Percentiles rank a stretch among this genome's conserved stretches.
Conservation (phyloP, 1,140 invertebrate genomes). For the Lepidurus apus region DNA sequence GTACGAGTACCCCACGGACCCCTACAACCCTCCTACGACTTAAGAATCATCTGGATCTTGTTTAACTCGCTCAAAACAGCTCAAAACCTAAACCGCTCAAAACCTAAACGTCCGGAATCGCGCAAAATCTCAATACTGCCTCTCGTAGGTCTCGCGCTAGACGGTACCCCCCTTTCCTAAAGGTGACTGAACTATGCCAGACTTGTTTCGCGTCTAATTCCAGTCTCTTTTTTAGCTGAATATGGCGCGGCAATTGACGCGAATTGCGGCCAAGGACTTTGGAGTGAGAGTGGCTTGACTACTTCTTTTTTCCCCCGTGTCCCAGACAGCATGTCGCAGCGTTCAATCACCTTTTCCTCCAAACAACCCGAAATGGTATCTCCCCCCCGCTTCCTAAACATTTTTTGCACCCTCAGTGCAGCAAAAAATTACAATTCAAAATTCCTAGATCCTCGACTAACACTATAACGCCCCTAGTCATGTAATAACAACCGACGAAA, state of each 20-base stretch:
- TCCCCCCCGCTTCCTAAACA: neutral
- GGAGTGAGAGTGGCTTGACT: slow-evolving; percentile 17
- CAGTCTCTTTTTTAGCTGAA: neutral
- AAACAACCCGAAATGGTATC: neutral
- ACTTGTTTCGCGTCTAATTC: neutral
- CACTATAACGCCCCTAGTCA: too few relatives aligned
- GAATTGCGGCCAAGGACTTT: slow-evolving; percentile 17
- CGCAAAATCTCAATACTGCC: too few relatives aligned
- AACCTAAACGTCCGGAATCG: too few relatives aligned
- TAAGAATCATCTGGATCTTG: too few relatives aligned
- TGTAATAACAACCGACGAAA: too few relatives aligned
- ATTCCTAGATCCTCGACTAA: neutral
- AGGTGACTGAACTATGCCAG: neutral
- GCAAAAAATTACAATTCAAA: neutral
- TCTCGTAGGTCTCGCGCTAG: too few relatives aligned
- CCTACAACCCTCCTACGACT: too few relatives aligned
- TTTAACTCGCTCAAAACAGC: too few relatives aligned
- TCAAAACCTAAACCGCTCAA: too few relatives aligned
- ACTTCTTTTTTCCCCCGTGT: neutral
- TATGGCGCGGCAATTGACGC: slow-evolving; percentile 8
- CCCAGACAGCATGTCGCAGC: slow-evolving; percentile 17
- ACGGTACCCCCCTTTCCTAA: too few relatives aligned
- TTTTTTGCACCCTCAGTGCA: neutral
- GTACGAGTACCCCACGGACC: too few relatives aligned
- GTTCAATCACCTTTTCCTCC: slow-evolving; percentile 17